Percentiles rank a stretch among this genome's conserved stretches.
Conservation (phyloP, 2,797 vertebrate genomes). For the Anniella stebbinsi region DNA sequence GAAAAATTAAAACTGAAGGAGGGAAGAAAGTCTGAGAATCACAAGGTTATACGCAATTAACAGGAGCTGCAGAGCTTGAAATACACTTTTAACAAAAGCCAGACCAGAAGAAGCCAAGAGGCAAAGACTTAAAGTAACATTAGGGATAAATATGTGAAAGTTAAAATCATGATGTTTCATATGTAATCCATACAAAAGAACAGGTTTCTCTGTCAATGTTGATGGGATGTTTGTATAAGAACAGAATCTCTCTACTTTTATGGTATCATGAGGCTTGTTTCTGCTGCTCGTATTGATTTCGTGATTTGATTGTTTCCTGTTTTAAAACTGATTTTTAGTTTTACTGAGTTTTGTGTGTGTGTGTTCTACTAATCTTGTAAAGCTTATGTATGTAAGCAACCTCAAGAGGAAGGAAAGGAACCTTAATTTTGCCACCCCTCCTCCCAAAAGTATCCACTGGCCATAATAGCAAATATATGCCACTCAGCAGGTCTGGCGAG, state of each 20-base stretch:
- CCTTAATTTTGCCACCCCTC: not conserved
- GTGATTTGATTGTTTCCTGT: not conserved
- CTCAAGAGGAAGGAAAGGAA: not conserved
- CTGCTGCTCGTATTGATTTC: too few species aligned
- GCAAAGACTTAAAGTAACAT: not conserved
- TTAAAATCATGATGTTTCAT: not conserved
- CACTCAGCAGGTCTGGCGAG: not conserved
- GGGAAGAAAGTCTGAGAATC: slow-evolving; percentile 5
- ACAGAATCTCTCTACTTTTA: not conserved
- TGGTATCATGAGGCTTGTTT: not conserved
- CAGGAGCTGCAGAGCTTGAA: slow-evolving; percentile 26
- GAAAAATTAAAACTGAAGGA: slow-evolving; percentile 35
- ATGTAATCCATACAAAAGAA: not conserved
- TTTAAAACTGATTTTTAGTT: not conserved
- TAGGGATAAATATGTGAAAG: not conserved
- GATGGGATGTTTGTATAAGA: not conserved
- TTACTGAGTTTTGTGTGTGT: not conserved
- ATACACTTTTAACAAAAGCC: slow-evolving; percentile 2
- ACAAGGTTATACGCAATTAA: slow-evolving; percentile 31
- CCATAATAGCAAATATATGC: not conserved
- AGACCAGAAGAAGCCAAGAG: not conserved
- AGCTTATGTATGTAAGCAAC: too few species aligned
- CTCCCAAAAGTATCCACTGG: not conserved
- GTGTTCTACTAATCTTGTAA: not conserved
- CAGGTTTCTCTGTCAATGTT: not conserved